Base-by-base conservation (phyloP, 2,888 invertebrate species). In the Meloe dianella region DNA sequence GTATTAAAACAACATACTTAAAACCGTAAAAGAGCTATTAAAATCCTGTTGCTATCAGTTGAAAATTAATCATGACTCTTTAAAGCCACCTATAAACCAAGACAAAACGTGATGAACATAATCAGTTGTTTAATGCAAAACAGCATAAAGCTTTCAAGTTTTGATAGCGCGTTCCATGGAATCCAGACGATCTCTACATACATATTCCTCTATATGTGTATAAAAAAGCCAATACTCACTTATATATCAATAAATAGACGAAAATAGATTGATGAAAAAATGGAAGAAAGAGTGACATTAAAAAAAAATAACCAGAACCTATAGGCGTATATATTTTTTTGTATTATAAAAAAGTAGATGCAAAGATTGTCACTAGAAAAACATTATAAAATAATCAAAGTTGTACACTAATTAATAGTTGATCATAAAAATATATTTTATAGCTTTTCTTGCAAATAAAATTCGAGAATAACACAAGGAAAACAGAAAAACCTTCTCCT, bases 71-170 rank as follows among this genome's bases (percentile, higher is more conserved):
- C 80, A 80, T 75, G 77, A 71, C 71, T 75, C 72, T 78, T 74
- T 80, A 78, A 78, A 79, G 74, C 71, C 73, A 68, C 68, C 78
- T 74, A 79, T 79, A 79, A 78, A 78, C 73, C 76, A 77, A 79
- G 60, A 74, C 78, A 75, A 77, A 79, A 77, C 80, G 76, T 78
- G 79, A 79, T 77, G 78, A 75, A 71, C 75, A 75, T 74, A 81
- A 79, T 81, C 80, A 79, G 78, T 79, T 77, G 75, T 78, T 81
- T 79, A 81, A 83, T 81, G 81, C 81, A 80, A 77, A 79, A 83
- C 83, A 83, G 80, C 81, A 79, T 80, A 82, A 83, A 80, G 82
- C 83, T 83, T 80, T 83, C 81, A 82, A 74, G 74, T 73, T 71
- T 75, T 61, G 63, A 63, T 65, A 61, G 58, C 29, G 47, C 47